A percentile compares a stretch with the other conserved stretches of the same genome.
phyloP scores from a whole-genome alignment of 2,888 invertebrate species.

The Tenthredo livida region DNA sequence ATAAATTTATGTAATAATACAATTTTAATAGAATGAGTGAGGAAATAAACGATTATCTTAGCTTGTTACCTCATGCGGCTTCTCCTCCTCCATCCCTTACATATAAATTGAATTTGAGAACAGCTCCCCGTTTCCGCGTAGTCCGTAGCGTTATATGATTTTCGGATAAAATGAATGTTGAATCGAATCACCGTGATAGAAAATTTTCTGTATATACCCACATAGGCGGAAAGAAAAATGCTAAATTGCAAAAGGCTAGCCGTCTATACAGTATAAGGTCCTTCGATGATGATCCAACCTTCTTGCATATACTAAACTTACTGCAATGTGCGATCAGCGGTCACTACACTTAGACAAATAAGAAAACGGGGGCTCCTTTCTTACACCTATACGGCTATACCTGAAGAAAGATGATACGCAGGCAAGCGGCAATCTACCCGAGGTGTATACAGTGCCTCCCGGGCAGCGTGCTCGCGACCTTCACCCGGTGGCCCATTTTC shows the following conservation, averaged over 20 bases:
- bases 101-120: background rate
- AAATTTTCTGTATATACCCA: background rate
- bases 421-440: background rate
- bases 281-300: background rate
- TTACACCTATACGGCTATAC: background rate
- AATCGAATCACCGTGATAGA: conserved; percentile 4
- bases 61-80: background rate
- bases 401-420: background rate
- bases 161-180: background rate
- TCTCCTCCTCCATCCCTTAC: background rate
- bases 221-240: background rate
- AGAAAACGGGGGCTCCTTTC: background rate
- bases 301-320: background rate
- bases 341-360: background rate
- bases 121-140: background rate
- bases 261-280: no score
- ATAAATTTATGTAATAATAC: no score
- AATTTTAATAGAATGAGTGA: background rate
- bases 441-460: conserved; percentile 28
- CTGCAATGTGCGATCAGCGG: background rate
- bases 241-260: background rate
- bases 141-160: background rate
- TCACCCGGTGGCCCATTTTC: conserved; percentile 52
- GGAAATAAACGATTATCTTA: background rate
- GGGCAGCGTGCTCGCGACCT: conserved; percentile 49